phyloP scores from a whole-genome alignment of 92 coral and sea anemone genomes.

The Epizoanthus stellaris region DNA sequence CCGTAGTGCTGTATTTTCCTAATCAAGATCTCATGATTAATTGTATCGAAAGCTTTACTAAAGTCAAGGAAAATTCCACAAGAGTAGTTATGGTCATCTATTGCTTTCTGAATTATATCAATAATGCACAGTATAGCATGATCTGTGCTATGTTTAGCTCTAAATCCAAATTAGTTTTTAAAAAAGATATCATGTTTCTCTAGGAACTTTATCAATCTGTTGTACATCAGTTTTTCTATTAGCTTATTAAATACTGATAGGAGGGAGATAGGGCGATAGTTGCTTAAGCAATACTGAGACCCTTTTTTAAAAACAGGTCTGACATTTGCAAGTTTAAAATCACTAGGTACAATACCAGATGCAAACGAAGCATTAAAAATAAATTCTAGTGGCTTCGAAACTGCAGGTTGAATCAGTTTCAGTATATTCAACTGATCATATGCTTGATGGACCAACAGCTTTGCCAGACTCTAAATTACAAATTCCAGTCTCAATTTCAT shows the following conservation, averaged over 20 bases:
- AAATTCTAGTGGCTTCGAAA: constrained; percentile 60
- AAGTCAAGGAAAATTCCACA: constrained; percentile 62
- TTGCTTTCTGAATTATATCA: constrained; percentile 63
- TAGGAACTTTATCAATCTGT: constrained; percentile 45
- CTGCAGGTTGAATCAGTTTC: constrained; percentile 37
- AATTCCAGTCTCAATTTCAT: constrained; percentile 53
- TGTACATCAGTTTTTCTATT: constrained; percentile 55
- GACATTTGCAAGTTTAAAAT: constrained; percentile 56
- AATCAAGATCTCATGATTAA: constrained; percentile 44
- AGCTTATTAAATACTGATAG: constrained; percentile 48
- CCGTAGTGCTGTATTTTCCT: constrained; percentile 13
- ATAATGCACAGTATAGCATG: constrained; percentile 58
- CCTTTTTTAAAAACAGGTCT: constrained; percentile 42
- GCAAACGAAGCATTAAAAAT: constrained; percentile 56
- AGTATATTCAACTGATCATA: neutral
- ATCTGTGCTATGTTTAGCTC: constrained; percentile 47
- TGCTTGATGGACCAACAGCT: constrained; percentile 53
- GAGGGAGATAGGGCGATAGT: constrained; percentile 47
- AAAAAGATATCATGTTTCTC: constrained; percentile 31
- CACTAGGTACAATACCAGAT: constrained; percentile 57
- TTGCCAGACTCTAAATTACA: constrained; percentile 42
- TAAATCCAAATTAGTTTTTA: constrained; percentile 48
- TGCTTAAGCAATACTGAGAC: constrained; percentile 29
- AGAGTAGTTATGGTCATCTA: constrained; percentile 50
- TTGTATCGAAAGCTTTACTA: constrained; percentile 52